Evolutionary conservation across 2,797 vertebrate genomes (phyloP), one percentile per base, ranked within the genome.

Genomic region (Diplodus sargus): DNA sequence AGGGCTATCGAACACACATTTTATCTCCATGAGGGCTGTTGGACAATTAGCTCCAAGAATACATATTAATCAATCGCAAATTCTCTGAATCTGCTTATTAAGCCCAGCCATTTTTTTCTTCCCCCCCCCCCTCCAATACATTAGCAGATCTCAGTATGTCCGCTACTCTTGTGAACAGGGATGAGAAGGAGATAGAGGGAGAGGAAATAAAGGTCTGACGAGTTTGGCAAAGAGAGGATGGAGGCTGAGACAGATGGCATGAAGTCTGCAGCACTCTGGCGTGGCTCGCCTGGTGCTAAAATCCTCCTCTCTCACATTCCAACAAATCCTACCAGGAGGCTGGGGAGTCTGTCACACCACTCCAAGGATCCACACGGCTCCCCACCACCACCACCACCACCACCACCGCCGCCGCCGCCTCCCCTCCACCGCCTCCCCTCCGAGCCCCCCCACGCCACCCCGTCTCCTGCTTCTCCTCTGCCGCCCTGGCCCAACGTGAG

Each of bases 221-320:
- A 95, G 94, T 94, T 95, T 96, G 95, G 95, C 95, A 96, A 87
- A 74, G 91, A 82, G 78, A 91, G 83, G 91, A 95, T 89, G 87
- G 95, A 96, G 94, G 93, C 94, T 94, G 94, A 95, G 95, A 96
- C 95, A 96, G 95, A 96, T 96, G 95, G 95, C 95, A 93, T 92
- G 93, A 95, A 96, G 95, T 96, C 95, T 96, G 95, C 93, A 85
- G 92, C 93, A 94, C 94, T 95, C 94, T 96, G 95, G 95, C 95
- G 93, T 90, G 89, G 91, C 90, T 95, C 90, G 91, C 92, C 90
- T 95, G 95, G 95, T 95, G 95, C 94, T 95, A 96, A 96, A 96
- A 96, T 95, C 95, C 94, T 95, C 93, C 94, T 96, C 95, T 94
- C 93, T 95, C 94, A 95, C 95, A 96, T 95, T 96, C 95, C 95